phyloP scores from a whole-genome alignment of 2,113 vertebrate species.

The Eolophus roseicapilla region DNA sequence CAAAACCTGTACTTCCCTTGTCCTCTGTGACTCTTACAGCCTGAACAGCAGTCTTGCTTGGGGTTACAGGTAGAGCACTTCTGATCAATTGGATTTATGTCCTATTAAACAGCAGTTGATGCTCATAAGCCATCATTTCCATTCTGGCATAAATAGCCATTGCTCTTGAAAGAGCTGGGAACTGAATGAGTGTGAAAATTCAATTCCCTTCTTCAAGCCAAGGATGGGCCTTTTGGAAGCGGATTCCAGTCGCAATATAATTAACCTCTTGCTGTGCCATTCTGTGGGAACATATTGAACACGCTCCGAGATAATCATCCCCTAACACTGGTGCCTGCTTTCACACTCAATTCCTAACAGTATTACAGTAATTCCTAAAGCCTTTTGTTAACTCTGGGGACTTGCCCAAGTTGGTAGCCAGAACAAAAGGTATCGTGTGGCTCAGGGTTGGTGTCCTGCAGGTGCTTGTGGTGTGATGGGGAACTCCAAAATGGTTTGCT shows the following conservation, averaged over 20 bases:
- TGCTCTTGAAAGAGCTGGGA: conserved; percentile 12
- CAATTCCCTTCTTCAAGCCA: conserved; percentile 45
- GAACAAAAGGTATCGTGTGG: fast-evolving
- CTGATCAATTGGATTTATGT: conserved; percentile 51
- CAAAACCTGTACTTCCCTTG: background rate
- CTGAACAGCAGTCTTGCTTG: background rate
- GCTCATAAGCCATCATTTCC: conserved; percentile 51
- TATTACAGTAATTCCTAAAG: conserved; percentile 50
- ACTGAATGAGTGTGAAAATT: conserved; percentile 64
- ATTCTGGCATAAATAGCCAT: conserved; percentile 41
- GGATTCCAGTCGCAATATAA: conserved; percentile 44
- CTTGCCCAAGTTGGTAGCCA: background rate
- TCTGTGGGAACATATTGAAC: conserved; percentile 61
- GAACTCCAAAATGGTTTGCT: background rate
- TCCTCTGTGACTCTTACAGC: background rate
- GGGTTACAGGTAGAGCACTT: conserved; percentile 37
- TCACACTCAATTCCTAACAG: conserved; percentile 30
- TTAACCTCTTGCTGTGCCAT: conserved; percentile 69
- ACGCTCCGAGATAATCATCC: conserved; percentile 44
- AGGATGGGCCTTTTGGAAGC: conserved; percentile 59
- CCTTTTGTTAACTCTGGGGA: conserved; percentile 6
- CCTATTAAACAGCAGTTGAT: conserved; percentile 35
- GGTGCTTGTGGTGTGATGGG: background rate
- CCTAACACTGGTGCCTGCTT: conserved; percentile 33
- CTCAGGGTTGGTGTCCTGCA: background rate